Evolutionary conservation across 2,113 vertebrate genomes (phyloP), one percentile per base, ranked within the genome.

Genomic region (Lynx canadensis): DNA sequence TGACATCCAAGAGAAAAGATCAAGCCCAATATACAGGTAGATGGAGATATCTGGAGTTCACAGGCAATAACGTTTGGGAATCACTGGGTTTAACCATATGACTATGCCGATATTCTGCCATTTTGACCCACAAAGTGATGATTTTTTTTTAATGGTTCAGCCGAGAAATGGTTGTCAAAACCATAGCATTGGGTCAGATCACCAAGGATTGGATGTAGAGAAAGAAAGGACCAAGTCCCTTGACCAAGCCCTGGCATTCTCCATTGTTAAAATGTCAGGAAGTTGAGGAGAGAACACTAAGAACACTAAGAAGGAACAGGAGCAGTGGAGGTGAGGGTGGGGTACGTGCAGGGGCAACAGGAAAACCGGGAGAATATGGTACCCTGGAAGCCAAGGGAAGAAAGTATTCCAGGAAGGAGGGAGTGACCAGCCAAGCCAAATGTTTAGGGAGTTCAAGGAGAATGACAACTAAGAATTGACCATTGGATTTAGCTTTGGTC

Each of bases 261-360:
- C 68, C 19, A 21, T 5, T 65, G 65, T 89, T 80, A 25, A 60
- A 16, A 10, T 25, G 19, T 48, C 14, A 21, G 74, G n/a, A 82
- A 65, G 66, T 15, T 33, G n/a, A 55, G 31, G 19, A 74, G 79
- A 69, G 29, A 38, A 38, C 23, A 79, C 36, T 11, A n/a, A 69
- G 29, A n/a, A 38, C 23, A 74, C 36, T 11, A n/a, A 73, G 45
- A 76, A 84, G 41, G 38, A 38, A 55, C 0, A 2, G 11, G 0
- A 13, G 9, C 25, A 45, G 4, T 0, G 0, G 33, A 2, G 6
- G 11, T 6, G 2, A 1, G 19, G 15, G 16, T 25, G 11, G 36
- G 68, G 21, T 73, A 11, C 25, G 69, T 33, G 18, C 41, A 36
- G 18, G 12, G 4, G 15, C 38, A 18, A 60, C 1, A 50, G n/a